These are phyloP conservation scores for Lateolabrax maculatus DNA, from an alignment of 2,797 vertebrate species.

Conservation along the genomic window DNA sequence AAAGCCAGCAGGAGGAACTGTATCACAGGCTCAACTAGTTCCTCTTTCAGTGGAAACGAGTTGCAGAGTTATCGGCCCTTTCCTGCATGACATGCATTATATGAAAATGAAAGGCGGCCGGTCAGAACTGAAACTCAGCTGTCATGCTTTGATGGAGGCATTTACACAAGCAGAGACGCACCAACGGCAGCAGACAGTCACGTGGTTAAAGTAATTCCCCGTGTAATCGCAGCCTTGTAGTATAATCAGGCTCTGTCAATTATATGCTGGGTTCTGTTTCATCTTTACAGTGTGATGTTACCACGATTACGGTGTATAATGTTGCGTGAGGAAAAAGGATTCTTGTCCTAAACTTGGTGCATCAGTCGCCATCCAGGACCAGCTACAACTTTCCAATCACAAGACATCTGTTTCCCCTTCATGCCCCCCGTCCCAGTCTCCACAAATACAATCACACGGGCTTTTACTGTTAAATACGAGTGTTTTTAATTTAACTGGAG, in stretches of 20 bases:
- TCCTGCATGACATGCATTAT: constrained; percentile 11
- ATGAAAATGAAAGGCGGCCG: constrained; percentile 13
- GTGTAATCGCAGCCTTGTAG: constrained; percentile 8
- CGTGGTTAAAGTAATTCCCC: constrained; percentile 9
- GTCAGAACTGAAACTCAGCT: constrained; percentile 18
- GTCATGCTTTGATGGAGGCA: constrained; percentile 16
- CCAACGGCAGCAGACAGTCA: constrained; percentile 6
- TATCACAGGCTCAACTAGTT: constrained; percentile 30
- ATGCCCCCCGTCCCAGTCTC: not conserved
- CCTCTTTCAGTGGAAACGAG: constrained; percentile 48
- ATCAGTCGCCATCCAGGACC: not conserved
- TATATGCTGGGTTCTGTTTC: not conserved
- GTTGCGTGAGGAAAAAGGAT: not conserved
- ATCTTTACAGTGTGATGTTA: not conserved
- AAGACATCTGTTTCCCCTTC: not conserved
- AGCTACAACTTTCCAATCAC: not conserved
- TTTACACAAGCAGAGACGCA: constrained; percentile 17
- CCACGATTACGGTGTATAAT: not conserved
- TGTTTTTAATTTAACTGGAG: constrained; percentile 87
- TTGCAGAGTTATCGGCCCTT: not conserved
- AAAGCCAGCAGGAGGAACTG: constrained; percentile 27
- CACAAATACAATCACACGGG: constrained; percentile 51
- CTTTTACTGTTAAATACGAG: constrained; percentile 75
- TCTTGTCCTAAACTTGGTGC: not conserved
- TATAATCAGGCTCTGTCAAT: constrained; percentile 15